A percentile compares a stretch with the other conserved stretches of the same genome.
These are phyloP conservation scores for Dendronephthya gigantea DNA, from an alignment of 64 coral and sea anemone species.

Conservation along the genomic window DNA sequence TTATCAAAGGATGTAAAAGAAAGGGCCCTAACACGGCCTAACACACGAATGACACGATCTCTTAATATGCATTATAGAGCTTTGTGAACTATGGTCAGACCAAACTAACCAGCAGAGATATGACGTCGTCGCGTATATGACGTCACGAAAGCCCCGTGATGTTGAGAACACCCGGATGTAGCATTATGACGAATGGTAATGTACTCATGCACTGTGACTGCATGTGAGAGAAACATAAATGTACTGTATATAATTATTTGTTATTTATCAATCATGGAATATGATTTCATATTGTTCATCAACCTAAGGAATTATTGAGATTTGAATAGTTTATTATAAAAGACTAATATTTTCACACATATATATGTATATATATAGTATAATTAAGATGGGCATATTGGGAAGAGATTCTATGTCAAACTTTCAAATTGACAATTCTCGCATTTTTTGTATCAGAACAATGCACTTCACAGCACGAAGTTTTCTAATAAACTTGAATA, in stretches of 20 bases:
- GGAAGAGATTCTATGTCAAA: not conserved
- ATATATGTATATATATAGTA: not conserved
- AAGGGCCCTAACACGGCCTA: not conserved
- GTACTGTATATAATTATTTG: not conserved
- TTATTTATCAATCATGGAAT: not conserved
- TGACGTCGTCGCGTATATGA: not conserved
- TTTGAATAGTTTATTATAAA: not conserved
- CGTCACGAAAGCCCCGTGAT: not conserved
- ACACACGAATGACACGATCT: not conserved
- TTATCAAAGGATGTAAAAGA: no score
- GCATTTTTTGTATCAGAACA: no score
- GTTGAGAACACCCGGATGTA: not conserved
- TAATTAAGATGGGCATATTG: not conserved
- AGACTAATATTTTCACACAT: not conserved
- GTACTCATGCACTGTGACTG: no score
- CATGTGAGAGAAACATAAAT: not conserved
- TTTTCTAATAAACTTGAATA: no score
- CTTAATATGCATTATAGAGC: not conserved
- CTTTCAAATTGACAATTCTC: no score
- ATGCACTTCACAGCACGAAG: no score
- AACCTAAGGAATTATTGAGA: not conserved
- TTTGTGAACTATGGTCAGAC: not conserved
- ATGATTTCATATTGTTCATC: not conserved
- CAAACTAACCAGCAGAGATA: not conserved
- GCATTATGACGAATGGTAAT: not conserved